Base-by-base conservation (phyloP, 2,113 vertebrate genomes). In the Carassius gibelio region DNA sequence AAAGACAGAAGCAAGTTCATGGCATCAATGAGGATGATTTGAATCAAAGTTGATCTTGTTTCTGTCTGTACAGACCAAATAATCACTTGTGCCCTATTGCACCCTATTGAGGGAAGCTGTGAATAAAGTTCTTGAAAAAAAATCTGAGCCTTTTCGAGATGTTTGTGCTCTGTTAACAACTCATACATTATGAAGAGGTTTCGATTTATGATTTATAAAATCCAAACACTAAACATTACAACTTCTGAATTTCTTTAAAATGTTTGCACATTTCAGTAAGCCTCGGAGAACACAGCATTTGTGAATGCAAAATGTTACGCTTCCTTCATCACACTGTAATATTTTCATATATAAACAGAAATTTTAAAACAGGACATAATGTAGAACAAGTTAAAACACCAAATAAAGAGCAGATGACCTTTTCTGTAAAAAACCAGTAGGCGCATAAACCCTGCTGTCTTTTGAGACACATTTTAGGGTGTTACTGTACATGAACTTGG, bases 351-450 rank as follows among this genome's bases (percentile, higher is more conserved):
- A 59, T 59, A 78, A 59, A n/a, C 8, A 19, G 36, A n/a, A 1
- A 26, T 68, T 50, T 78, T 21, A 64, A 57, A 23, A 77, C 34
- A 19, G 7, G 23, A 30, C 71, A 68, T 55, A 48, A 30, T 77
- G 26, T 80, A 48, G 30, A 69, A 50, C 5, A 45, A 74, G 42
- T 50, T 23, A 7, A 26, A 23, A 55, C 4, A 38, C 66, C 84
- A 89, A 80, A 90, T 88, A 66, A 83, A 84, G 85, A 19, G 68
- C 64, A 61, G 85, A 5, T 34, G 81, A 92, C 92, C 91, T 94
- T 93, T 93, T 71, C 85, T 69, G 64, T 85, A 90, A 93, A 93
- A 94, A 90, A 92, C 92, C 92, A 90, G 17, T 0, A 15, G 81
- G 64, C 75, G 45, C 80, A 79, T 78, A 50, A 21, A 79, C 2